Evolutionary conservation across 2,888 invertebrate genomes (phyloP).

Genomic region (Ochropacha duplaris): DNA sequence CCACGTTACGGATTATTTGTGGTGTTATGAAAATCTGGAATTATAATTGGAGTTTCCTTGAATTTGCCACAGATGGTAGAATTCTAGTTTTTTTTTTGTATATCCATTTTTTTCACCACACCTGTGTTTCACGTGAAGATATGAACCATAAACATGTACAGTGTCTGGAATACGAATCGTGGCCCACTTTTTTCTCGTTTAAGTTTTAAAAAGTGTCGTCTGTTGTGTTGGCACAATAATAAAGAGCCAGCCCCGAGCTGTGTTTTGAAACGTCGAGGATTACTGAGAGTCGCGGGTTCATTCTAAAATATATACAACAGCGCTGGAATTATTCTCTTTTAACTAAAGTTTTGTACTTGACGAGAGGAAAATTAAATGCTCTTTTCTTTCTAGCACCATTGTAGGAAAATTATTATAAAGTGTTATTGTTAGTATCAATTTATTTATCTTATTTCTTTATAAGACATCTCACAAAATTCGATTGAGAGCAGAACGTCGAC

Average conservation of each 20-base stretch:
- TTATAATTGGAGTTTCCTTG: too few species aligned
- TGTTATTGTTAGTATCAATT: not conserved
- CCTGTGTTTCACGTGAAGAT: not conserved
- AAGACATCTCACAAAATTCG: too few species aligned
- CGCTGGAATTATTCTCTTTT: not conserved
- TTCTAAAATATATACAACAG: not conserved
- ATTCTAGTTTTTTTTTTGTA: too few species aligned
- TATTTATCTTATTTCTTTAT: not conserved
- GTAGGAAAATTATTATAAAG: not conserved
- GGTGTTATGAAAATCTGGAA: too few species aligned
- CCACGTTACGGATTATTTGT: too few species aligned
- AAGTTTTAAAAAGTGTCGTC: slow-evolving; percentile 21
- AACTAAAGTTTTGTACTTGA: not conserved
- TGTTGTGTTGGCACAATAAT: slow-evolving; percentile 5
- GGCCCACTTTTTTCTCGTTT: slow-evolving; percentile 16
- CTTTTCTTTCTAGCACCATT: not conserved
- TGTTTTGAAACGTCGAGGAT: slow-evolving; percentile 1
- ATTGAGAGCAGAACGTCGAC: too few species aligned
- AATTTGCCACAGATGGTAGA: too few species aligned
- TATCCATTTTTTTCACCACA: too few species aligned
- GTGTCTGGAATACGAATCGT: slow-evolving; percentile 11
- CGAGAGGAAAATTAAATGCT: not conserved
- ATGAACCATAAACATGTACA: not conserved
- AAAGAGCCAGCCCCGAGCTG: not conserved
- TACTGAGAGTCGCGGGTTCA: not conserved